These are phyloP conservation scores for Masticophis lateralis DNA, from an alignment of 2,797 vertebrate genomes.

Conservation along the genomic window DNA sequence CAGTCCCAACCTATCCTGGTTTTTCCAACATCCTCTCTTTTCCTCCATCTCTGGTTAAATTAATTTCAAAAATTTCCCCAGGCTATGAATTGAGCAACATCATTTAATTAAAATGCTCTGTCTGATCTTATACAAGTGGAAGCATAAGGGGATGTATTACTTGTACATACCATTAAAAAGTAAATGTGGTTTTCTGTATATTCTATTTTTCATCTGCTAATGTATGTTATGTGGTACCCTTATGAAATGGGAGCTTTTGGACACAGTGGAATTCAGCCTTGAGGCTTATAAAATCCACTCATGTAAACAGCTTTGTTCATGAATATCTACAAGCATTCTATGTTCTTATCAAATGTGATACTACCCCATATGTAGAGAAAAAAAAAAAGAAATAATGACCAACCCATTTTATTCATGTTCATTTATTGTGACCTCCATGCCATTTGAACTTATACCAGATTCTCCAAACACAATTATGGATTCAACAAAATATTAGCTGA, in stretches of 20 bases:
- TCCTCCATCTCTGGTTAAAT: neutral
- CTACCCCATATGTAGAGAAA: neutral
- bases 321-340: neutral
- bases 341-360: neutral
- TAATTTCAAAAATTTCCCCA: conserved; percentile 16
- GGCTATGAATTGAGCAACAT: neutral
- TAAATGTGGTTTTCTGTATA: neutral
- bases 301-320: neutral
- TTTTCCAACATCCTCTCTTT: neutral
- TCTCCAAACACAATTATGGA: neutral
- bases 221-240: neutral
- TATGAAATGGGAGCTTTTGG: neutral
- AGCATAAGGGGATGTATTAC: neutral
- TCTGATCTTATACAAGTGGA: neutral
- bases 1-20: neutral
- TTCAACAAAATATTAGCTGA: neutral
- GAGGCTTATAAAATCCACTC: neutral
- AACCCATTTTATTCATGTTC: neutral
- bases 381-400: neutral
- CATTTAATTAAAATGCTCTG: conserved; percentile 25
- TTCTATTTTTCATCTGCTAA: neutral
- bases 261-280: neutral
- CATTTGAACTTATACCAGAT: neutral
- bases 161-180: neutral
- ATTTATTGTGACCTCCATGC: neutral